Conservation (phyloP, 2,113 vertebrate genomes). For the Sturnira hondurensis region DNA sequence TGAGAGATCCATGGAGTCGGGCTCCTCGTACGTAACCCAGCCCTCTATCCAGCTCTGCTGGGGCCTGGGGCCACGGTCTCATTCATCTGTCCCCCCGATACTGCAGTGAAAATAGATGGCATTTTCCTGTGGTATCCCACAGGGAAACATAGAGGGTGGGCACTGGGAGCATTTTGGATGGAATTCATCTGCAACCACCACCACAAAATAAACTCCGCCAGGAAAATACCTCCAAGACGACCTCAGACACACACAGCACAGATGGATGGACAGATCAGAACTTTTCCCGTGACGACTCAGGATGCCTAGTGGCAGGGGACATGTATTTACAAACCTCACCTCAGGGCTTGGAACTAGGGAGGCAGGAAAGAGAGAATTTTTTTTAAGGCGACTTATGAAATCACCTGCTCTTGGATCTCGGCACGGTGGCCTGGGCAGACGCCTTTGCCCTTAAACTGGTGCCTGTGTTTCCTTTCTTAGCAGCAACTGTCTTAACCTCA, state of each 20-base stretch:
- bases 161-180: background rate
- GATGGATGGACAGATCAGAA: background rate
- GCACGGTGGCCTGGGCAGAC: constrained; percentile 37
- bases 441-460: constrained; percentile 40
- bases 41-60: background rate
- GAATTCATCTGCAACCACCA: background rate
- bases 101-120: background rate
- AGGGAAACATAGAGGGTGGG: background rate
- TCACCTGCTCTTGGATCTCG: constrained; percentile 59
- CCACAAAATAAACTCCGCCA: background rate
- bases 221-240: background rate
- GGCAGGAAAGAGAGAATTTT: constrained; percentile 62
- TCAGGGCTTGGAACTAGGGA: background rate
- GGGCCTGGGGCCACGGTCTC: background rate
- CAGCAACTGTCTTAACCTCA: constrained; percentile 75
- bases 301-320: background rate
- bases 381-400: constrained; percentile 70
- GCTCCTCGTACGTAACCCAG: background rate
- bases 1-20: background rate
- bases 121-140: no score
- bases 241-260: background rate
- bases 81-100: background rate
- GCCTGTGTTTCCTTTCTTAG: constrained; percentile 64
- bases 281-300: background rate
- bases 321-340: constrained; percentile 15